phyloP scores from a whole-genome alignment of 2,113 vertebrate species.

The Scartelaos histophorus region DNA sequence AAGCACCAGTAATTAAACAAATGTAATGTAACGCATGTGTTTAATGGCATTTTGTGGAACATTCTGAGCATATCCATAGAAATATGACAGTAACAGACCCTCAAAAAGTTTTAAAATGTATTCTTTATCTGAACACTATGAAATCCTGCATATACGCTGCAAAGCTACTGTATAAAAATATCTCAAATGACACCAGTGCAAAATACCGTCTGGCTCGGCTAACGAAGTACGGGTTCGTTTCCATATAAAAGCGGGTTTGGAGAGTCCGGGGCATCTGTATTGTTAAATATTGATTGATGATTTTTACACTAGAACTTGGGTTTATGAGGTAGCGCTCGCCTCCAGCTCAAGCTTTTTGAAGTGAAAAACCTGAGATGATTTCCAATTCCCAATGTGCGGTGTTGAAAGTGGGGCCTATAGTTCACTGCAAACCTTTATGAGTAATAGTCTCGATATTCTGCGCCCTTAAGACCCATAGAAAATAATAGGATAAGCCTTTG shows the following conservation, averaged over 20 bases:
- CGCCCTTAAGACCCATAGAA: conserved; percentile 1
- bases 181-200: conserved; percentile 12
- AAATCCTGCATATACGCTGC: not conserved
- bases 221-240: conserved; percentile 18
- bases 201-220: not conserved
- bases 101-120: too few relatives aligned
- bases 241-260: not conserved
- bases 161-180: conserved; percentile 8
- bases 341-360: conserved; percentile 20
- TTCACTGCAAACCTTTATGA: not conserved
- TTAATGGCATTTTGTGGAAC: too few relatives aligned
- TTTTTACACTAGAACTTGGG: conserved; percentile 7
- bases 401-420: not conserved
- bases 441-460: not conserved
- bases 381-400: not conserved
- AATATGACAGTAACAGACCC: too few relatives aligned
- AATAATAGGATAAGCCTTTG: not conserved
- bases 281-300: conserved; percentile 38
- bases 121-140: too few relatives aligned
- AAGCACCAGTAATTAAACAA: too few relatives aligned
- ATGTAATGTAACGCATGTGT: too few relatives aligned
- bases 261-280: conserved; percentile 26
- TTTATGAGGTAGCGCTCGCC: conserved; percentile 1
- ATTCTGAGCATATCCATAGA: too few relatives aligned
- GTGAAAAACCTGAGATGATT: not conserved